Evolutionary conservation across 2,113 vertebrate species (phyloP).

Genomic region (Steatornis caripensis): DNA sequence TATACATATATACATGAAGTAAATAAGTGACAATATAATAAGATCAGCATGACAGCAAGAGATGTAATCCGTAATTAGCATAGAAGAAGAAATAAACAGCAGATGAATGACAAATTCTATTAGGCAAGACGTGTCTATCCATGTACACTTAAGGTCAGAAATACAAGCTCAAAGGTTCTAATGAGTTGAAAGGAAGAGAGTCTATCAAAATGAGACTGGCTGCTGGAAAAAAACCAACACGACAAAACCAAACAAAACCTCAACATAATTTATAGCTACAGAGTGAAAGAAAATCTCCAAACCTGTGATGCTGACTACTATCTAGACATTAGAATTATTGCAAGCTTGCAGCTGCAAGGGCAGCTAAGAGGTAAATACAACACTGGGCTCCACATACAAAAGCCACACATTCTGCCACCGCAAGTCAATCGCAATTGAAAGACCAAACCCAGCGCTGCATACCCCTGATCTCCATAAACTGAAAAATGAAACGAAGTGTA

Average conservation of each 20-base stretch:
- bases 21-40: background rate
- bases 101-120: background rate
- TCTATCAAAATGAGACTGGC: background rate
- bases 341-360: background rate
- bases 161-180: background rate
- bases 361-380: background rate
- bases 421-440: background rate
- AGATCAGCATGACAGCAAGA: background rate
- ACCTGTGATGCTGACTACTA: background rate
- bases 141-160: background rate
- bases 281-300: background rate
- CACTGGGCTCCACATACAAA: background rate
- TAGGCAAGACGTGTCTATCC: background rate
- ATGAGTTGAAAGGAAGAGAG: background rate
- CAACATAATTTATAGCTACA: background rate
- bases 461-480: background rate
- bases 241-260: background rate
- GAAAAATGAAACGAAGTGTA: background rate
- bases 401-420: background rate
- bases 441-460: background rate
- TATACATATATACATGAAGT: too few relatives aligned
- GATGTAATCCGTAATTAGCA: background rate
- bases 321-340: background rate
- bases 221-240: background rate
- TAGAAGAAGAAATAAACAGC: background rate